Conservation (phyloP, 2,888 invertebrate species). For the Amphipoea lucens region DNA sequence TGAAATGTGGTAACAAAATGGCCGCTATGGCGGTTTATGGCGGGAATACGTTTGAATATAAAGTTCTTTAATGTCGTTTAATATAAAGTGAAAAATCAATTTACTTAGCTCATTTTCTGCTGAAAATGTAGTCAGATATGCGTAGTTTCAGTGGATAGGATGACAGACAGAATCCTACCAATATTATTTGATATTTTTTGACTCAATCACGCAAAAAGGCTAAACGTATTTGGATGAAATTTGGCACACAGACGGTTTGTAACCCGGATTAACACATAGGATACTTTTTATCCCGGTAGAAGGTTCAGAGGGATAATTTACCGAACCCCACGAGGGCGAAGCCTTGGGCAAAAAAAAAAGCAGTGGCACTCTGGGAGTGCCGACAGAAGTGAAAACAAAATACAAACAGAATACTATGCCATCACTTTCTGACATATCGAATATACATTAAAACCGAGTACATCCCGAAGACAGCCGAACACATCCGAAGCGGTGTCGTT, state of each 20-base stretch:
- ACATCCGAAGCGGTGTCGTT: too few species aligned
- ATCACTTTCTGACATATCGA: too few species aligned
- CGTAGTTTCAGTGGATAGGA: not conserved
- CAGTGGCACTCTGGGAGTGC: too few species aligned
- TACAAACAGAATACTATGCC: too few species aligned
- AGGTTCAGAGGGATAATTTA: not conserved
- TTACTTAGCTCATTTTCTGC: not conserved
- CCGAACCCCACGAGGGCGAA: not conserved
- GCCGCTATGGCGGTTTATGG: not conserved
- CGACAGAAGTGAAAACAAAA: too few species aligned
- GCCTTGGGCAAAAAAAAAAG: too few species aligned
- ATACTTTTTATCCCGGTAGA: not conserved
- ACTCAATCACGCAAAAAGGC: not conserved
- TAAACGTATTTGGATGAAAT: not conserved
- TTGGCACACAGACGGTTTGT: not conserved
- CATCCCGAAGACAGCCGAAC: too few species aligned
- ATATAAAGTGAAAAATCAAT: not conserved
- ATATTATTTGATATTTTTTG: not conserved
- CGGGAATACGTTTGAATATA: not conserved
- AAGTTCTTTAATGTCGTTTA: not conserved
- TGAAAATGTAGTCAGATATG: not conserved
- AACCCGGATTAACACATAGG: not conserved
- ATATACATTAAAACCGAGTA: too few species aligned
- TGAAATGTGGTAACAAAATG: constrained; percentile 28
- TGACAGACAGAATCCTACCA: not conserved